Conservation (phyloP, 2,797 vertebrate genomes). For the Euthynnus affinis region DNA sequence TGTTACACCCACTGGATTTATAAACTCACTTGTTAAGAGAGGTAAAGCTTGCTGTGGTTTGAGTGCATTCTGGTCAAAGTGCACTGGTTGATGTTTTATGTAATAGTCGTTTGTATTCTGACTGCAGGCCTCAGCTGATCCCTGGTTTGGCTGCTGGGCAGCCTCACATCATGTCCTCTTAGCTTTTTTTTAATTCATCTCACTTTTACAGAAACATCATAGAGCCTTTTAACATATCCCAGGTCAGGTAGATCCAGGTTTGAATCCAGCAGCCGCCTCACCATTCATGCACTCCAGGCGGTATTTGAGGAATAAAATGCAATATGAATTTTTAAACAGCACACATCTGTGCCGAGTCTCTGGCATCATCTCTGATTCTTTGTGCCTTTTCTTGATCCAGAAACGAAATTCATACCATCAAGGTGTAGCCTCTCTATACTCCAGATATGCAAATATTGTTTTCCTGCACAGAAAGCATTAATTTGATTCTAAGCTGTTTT, state of each 20-base stretch:
- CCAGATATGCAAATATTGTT: conserved; percentile 18
- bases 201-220: conserved; percentile 20
- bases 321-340: conserved; percentile 61
- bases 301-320: conserved; percentile 60
- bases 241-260: conserved; percentile 34
- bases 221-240: conserved; percentile 18
- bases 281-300: conserved; percentile 41
- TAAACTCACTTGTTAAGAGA: conserved; percentile 65
- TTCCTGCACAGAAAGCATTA: neutral
- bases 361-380: conserved; percentile 24
- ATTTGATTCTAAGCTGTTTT: conserved; percentile 38
- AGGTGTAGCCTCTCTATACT: conserved; percentile 27
- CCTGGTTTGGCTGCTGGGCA: conserved; percentile 14
- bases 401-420: conserved; percentile 27
- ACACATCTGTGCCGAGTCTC: conserved; percentile 27
- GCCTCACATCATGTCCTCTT: conserved; percentile 23
- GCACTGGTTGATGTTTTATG: conserved; percentile 49
- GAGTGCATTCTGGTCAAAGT: conserved; percentile 66
- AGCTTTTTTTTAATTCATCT: conserved; percentile 25
- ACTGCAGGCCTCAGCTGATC: conserved; percentile 32
- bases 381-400: conserved; percentile 42
- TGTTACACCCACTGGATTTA: conserved; percentile 67
- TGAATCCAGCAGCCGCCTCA: conserved; percentile 28
- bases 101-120: conserved; percentile 58
- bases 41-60: conserved; percentile 49